Conservation (phyloP, 2,888 invertebrate genomes). For the Macaria notata region DNA sequence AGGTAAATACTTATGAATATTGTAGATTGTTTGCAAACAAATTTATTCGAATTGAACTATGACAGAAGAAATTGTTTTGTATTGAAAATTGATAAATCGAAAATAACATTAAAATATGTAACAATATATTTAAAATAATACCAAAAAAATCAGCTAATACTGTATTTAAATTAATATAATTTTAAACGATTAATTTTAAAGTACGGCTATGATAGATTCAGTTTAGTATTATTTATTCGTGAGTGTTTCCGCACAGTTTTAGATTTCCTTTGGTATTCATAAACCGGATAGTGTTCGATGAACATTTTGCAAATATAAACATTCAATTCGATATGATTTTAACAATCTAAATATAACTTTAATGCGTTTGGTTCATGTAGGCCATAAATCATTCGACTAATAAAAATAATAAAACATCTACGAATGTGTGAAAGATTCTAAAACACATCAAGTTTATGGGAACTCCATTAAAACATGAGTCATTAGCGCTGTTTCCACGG, state of each 20-base stretch:
- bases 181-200: no score
- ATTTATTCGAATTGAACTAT: no score
- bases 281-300: conserved; percentile 16
- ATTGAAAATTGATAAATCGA: no score
- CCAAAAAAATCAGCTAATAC: no score
- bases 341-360: conserved; percentile 25
- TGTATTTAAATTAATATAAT: no score
- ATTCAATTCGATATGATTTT: conserved; percentile 18
- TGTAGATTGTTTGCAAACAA: no score
- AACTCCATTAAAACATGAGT: conserved; percentile 31
- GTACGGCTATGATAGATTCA: no score
- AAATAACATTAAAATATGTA: no score
- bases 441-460: conserved; percentile 16
- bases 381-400: conserved; percentile 21
- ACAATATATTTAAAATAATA: no score
- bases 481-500: conserved; percentile 6
- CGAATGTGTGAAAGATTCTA: conserved; percentile 17
- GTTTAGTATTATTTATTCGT: no score
- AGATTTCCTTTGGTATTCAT: conserved; percentile 8
- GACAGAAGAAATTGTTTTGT: no score
- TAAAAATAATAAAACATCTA: conserved; percentile 25
- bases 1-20: no score
- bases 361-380: conserved; percentile 23
- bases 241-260: conserved; percentile 1
- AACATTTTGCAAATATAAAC: conserved; percentile 24